A percentile compares a stretch with the other conserved stretches of the same genome.
Conservation (phyloP, 2,113 vertebrate genomes). For the Lepisosteus oculatus region DNA sequence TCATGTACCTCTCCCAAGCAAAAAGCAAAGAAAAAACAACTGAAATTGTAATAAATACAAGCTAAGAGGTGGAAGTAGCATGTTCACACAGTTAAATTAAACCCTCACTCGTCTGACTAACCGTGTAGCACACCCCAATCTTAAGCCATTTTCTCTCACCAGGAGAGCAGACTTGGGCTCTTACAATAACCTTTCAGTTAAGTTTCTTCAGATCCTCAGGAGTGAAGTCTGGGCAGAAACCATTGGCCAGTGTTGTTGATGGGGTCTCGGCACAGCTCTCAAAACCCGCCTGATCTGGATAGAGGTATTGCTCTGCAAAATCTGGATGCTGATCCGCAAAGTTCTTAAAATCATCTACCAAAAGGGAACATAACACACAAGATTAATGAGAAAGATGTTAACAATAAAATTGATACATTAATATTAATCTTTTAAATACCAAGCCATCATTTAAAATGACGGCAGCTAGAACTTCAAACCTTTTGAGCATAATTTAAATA, state of each 20-base stretch:
- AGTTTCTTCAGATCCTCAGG: conserved; percentile 78
- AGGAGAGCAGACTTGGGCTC: conserved; percentile 64
- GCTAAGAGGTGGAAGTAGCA: conserved; percentile 23
- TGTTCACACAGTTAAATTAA: conserved; percentile 31
- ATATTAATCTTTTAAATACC: too few species aligned
- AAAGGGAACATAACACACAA: conserved; percentile 35
- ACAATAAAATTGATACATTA: too few species aligned
- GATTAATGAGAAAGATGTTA: too few species aligned
- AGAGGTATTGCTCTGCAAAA: conserved; percentile 83
- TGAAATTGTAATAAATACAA: conserved; percentile 3
- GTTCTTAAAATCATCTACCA: conserved; percentile 80
- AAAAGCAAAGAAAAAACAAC: conserved; percentile 28
- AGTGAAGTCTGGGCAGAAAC: conserved; percentile 93
- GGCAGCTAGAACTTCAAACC: too few species aligned
- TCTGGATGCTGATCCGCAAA: conserved; percentile 75
- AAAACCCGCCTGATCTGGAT: conserved; percentile 64
- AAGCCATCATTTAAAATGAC: too few species aligned
- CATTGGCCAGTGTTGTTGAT: conserved; percentile 69
- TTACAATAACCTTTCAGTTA: conserved; percentile 60
- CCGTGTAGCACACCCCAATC: conserved; percentile 39
- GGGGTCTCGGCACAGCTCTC: conserved; percentile 50
- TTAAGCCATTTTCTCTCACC: conserved; percentile 59
- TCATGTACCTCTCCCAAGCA: conserved; percentile 47
- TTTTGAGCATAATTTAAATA: too few species aligned
- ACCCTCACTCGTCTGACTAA: conserved; percentile 30